Evolutionary conservation across 2,888 invertebrate genomes (phyloP).

Genomic region (Eurois occulta): DNA sequence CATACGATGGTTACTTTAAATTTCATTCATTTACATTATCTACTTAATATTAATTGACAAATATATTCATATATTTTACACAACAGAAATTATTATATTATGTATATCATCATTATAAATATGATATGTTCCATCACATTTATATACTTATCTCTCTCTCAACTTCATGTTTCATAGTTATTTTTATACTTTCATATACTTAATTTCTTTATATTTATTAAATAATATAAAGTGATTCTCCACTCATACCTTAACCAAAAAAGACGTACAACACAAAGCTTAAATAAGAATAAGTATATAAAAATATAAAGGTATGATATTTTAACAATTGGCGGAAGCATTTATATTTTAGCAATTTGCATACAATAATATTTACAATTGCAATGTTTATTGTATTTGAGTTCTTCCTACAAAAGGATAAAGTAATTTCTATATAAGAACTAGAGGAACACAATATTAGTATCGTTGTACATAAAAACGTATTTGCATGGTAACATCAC

Average conservation of each 20-base stretch:
- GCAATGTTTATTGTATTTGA: not conserved
- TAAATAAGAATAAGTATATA: conserved; percentile 39
- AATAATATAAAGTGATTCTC: conserved; percentile 31
- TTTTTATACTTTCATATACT: conserved; percentile 36
- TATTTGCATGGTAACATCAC: not conserved
- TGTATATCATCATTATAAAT: conserved; percentile 72
- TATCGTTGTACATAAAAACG: conserved; percentile 4
- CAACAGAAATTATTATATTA: conserved; percentile 62
- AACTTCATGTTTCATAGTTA: conserved; percentile 54
- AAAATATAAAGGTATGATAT: conserved; percentile 30
- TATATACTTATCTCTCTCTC: conserved; percentile 67
- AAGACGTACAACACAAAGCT: conserved; percentile 42
- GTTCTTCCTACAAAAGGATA: conserved; percentile 4
- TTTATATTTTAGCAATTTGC: conserved; percentile 1
- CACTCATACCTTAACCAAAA: conserved; percentile 32
- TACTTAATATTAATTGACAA: conserved; percentile 66
- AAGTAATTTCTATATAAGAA: not conserved
- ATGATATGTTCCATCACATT: conserved; percentile 83
- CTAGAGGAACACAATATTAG: conserved; percentile 1
- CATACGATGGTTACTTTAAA: conserved; percentile 70
- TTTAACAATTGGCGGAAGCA: conserved; percentile 50
- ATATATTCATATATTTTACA: conserved; percentile 65
- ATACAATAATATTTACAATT: conserved; percentile 31
- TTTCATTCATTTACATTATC: conserved; percentile 63
- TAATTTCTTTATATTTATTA: conserved; percentile 16